Percentiles rank a stretch among this genome's conserved stretches.
phyloP scores from a whole-genome alignment of 2,113 vertebrate genomes.

The Phalacrocorax carbo region DNA sequence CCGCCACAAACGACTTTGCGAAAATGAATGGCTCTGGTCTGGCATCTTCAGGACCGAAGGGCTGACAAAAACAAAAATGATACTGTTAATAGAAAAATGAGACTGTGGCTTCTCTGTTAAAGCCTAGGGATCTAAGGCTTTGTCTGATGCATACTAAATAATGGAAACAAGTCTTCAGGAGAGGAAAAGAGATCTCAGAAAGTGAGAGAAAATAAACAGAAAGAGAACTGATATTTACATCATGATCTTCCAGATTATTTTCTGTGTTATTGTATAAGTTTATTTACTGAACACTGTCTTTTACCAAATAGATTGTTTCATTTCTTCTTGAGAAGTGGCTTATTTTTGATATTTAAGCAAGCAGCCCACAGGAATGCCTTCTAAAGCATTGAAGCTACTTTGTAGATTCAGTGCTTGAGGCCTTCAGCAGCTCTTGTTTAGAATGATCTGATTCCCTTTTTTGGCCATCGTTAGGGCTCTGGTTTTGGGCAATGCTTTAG shows the following conservation, averaged over 20 bases:
- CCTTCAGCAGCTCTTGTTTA: neutral
- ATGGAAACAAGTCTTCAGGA: neutral
- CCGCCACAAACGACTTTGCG: neutral
- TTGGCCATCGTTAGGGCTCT: neutral
- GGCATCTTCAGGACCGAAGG: neutral
- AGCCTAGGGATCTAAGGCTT: slow-evolving; percentile 18
- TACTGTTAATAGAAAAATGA: slow-evolving; percentile 32
- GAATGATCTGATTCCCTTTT: neutral
- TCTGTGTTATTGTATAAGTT: neutral
- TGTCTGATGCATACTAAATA: slow-evolving; percentile 21
- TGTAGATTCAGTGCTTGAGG: neutral
- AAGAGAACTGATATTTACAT: neutral
- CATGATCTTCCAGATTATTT: neutral
- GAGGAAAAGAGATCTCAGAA: neutral
- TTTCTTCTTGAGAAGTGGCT: neutral
- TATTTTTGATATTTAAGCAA: slow-evolving; percentile 6
- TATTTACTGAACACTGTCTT: slow-evolving; percentile 18
- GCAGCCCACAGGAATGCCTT: neutral
- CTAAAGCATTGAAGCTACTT: neutral
- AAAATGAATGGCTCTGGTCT: neutral
- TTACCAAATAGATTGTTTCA: neutral
- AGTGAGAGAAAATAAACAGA: neutral
- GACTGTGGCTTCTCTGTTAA: neutral
- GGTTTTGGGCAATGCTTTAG: neutral
- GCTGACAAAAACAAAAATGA: neutral